Conservation (phyloP, 2,113 vertebrate genomes). For the Chlorodrepanis virens region DNA sequence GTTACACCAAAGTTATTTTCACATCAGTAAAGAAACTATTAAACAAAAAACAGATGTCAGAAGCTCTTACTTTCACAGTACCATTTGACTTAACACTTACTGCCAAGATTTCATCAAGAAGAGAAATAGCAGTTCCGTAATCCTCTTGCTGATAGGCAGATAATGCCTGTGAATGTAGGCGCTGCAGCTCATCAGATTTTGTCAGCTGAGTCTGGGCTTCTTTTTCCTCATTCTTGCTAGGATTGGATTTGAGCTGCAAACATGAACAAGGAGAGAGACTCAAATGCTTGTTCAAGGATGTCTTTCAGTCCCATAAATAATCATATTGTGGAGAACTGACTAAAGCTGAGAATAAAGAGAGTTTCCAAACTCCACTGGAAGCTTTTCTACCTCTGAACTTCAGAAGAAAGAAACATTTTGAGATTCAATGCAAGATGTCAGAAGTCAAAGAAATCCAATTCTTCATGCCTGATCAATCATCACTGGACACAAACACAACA, state of each 20-base stretch:
- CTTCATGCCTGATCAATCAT: background rate
- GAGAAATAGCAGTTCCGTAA: constrained; percentile 76
- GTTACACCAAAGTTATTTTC: background rate
- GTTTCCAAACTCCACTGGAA: background rate
- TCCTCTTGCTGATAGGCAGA: constrained; percentile 76
- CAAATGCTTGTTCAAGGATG: background rate
- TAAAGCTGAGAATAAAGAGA: background rate
- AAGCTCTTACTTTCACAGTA: background rate
- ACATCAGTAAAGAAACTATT: background rate
- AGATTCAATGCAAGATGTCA: background rate
- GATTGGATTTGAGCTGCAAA: constrained; percentile 88
- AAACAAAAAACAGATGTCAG: background rate
- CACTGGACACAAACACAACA: background rate
- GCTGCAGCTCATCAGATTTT: constrained; percentile 91
- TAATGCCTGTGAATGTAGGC: constrained; percentile 78
- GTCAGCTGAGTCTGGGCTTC: constrained; percentile 87
- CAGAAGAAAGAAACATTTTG: background rate
- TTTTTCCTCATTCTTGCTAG: constrained; percentile 84
- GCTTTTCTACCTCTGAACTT: background rate
- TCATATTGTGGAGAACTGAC: background rate
- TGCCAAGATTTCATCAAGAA: constrained; percentile 87
- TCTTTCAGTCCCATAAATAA: background rate
- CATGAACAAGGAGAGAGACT: constrained; percentile 10
- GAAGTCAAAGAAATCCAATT: background rate
- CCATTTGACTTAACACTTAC: constrained; percentile 70